Evolutionary conservation across 2,797 vertebrate species (phyloP), one percentile per base, ranked within the genome.

Genomic region (Chloroceryle inda): DNA sequence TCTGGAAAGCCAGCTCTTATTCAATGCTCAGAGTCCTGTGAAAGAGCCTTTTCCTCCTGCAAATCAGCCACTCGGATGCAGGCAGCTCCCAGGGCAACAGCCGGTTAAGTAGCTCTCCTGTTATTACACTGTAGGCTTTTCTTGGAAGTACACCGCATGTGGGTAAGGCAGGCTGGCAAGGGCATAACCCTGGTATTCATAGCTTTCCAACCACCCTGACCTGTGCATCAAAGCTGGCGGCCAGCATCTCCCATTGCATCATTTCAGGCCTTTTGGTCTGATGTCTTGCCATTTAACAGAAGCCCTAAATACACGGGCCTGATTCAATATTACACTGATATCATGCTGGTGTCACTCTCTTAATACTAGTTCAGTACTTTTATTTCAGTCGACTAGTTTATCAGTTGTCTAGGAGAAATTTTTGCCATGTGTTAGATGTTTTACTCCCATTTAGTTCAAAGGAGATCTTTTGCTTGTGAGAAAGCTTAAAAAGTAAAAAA

Each of bases 121-220:
- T 82, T 74, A 77, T 42, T 89, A 18, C 80, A 82, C 94, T 88
- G 82, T 53, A 44, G 92, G 85, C 83, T 96, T 96, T 96, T 96
- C 95, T 96, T 97, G 96, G 96, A 96, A 96, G 86, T 66, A 67
- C 59, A 89, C 62, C 14, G 0, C 71, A 16, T 96, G 93, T 82
- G 96, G 96, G 89, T 76, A 93, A 96, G 69, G 77, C 86, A 92
- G 68, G 71, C 92, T 96, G 95, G 96, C 94, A 95, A 69, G 37
- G 95, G 94, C 94, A 97, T 92, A 97, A 82, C 94, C 89, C 86
- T 95, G 77, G 91, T 88, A 96, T 97, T 97, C 94, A 96, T 90
- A 53, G 79, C 66, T 92, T 88, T 85, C 83, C 88, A 75, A 89
- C 88, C 78, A 29, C 61, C 27, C 74, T 81, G 92, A 90, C 89